These are phyloP conservation scores for Drosophila fulvimacula DNA, from an alignment of 2,888 invertebrate species.

Conservation along the genomic window DNA sequence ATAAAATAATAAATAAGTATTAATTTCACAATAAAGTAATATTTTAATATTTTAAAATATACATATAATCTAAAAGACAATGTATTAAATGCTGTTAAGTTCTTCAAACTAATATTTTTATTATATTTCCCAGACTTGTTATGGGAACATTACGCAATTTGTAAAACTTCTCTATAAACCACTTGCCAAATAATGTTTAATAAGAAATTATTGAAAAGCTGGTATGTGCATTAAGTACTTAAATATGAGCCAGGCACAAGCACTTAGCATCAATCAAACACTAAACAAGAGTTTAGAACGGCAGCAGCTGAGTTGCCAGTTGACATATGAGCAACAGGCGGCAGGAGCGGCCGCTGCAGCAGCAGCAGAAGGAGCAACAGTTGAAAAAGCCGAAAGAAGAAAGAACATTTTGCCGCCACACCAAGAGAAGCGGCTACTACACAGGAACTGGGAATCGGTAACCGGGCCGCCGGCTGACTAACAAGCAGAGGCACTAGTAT, in stretches of 20 bases:
- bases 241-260: conserved; percentile 48
- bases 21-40: no score
- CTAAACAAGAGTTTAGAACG: conserved; percentile 78
- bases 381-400: conserved; percentile 56
- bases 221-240: conserved; percentile 32
- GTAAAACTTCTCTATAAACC: background rate
- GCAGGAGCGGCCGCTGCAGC: conserved; percentile 29
- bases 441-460: conserved; percentile 45
- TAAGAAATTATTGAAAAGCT: conserved; percentile 45
- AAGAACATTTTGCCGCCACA: conserved; percentile 77
- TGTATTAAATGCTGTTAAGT: no score
- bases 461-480: conserved; percentile 52
- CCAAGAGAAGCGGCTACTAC: conserved; percentile 71
- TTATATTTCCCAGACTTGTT: background rate
- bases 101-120: no score
- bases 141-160: background rate
- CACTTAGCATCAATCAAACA: conserved; percentile 83
- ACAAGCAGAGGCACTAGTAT: conserved; percentile 61
- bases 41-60: no score
- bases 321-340: conserved; percentile 78
- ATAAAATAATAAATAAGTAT: no score
- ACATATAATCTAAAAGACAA: no score
- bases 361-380: conserved; percentile 29
- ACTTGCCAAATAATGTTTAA: conserved; percentile 12
- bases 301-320: conserved; percentile 66